These are phyloP conservation scores for Paracyclopina nana DNA, from an alignment of 1,140 invertebrate genomes.

Conservation along the genomic window DNA sequence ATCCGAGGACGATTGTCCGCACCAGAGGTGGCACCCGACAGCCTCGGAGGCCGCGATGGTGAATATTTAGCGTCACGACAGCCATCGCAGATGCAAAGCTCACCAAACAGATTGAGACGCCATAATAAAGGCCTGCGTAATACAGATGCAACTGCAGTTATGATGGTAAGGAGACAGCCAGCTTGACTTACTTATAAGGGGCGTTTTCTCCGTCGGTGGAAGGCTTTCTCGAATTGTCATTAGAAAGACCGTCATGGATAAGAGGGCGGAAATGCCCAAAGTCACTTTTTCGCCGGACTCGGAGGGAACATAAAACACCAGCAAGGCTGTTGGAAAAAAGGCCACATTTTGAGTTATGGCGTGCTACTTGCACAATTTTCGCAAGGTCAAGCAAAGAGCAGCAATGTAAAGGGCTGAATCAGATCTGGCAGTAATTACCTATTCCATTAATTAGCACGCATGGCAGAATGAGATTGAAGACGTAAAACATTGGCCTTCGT, in stretches of 20 bases:
- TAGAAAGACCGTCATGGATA: constrained; percentile 80
- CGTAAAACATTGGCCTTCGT: constrained; percentile 65
- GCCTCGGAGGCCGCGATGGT: constrained; percentile 59
- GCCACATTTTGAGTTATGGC: too few species aligned
- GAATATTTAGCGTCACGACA: constrained; percentile 62
- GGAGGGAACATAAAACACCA: constrained; percentile 78
- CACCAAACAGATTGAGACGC: constrained; percentile 71
- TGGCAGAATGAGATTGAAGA: constrained; percentile 73
- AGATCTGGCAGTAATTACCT: constrained; percentile 37
- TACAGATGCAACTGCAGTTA: neutral
- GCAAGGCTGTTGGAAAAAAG: constrained; percentile 46
- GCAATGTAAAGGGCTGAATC: too few species aligned
- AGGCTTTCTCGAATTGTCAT: constrained; percentile 77
- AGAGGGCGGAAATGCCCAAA: constrained; percentile 61
- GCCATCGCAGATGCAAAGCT: constrained; percentile 69
- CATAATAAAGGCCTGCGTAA: constrained; percentile 61
- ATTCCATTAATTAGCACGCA: constrained; percentile 71
- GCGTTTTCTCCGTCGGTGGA: constrained; percentile 77
- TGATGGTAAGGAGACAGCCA: neutral
- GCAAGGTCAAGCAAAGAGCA: too few species aligned
- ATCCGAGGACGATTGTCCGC: constrained; percentile 18
- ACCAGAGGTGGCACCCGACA: constrained; percentile 34
- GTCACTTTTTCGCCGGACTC: constrained; percentile 77
- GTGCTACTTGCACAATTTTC: too few species aligned
- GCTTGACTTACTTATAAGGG: constrained; percentile 55